Base-by-base conservation (phyloP, 1,140 invertebrate species). In the Bombus cullumanus region DNA sequence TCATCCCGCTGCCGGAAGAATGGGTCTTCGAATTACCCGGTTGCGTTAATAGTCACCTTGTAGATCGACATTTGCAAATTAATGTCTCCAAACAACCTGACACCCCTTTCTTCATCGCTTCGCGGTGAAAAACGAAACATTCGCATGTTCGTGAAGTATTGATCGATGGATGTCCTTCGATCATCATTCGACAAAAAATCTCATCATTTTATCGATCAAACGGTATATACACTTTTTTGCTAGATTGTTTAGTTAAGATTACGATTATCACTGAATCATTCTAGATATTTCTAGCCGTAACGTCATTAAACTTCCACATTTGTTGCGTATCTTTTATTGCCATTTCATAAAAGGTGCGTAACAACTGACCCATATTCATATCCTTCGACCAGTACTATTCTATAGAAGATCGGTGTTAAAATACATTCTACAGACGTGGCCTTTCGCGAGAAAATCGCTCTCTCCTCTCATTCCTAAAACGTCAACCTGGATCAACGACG, bases 341-440 rank as follows among this genome's bases (percentile, higher is more conserved):
- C 57, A 69, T 89, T 66, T 89, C 71, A 34, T 34, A 34, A 68
- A 59, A 66, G 25, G 31, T 31, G 43, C 62, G 34, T 37, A 64
- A 47, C 39, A 18, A 69, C 15, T 75, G 76, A 86, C 87, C 87
- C n/a, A 78, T 53, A 83, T 89, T 84, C n/a, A 78, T 53, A 83
- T 89, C 31, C 68, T 72, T 25, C 22, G 22, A 18, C 15, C 39
- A 39, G 3, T 3, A 22, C 75, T 10, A 31, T 13, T 62, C 34
- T 18, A 31, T 47, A 68, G 18, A 47, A 34, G n/a, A 34, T 13
- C 12, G 64, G 22, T 41, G 3, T 62, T 73, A 64, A 82, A 64
- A 69, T 43, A 81, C 71, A 3, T 41, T 15, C 1, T 25, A 69
- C 12, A 28, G 3, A 41, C 68, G 37, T 72, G 37, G 47, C 79